Evolutionary conservation across 1,140 invertebrate genomes (phyloP).

Genomic region (Apis dorsata): DNA sequence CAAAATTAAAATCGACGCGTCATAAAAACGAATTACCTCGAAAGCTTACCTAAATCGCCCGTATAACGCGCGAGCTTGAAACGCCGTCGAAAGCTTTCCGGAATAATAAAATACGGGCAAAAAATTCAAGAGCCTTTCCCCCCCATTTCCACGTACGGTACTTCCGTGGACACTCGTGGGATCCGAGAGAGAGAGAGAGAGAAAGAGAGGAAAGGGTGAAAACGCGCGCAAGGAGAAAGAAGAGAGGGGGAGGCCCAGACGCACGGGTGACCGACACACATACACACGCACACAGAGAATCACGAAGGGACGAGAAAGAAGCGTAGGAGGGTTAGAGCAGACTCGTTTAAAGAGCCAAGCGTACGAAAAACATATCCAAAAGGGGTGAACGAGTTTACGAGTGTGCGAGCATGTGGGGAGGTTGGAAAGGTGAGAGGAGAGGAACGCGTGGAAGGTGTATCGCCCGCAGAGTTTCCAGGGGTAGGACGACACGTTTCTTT

Average conservation of each 20-base stretch:
- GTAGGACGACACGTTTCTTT: constrained; percentile 15
- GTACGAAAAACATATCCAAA: constrained; percentile 33
- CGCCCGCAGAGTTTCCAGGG: constrained; percentile 28
- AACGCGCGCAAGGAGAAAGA: not conserved
- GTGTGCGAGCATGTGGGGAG: not conserved
- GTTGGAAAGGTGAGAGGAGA: constrained; percentile 7
- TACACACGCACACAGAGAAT: not conserved
- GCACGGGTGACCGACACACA: constrained; percentile 25
- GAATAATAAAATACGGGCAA: not conserved
- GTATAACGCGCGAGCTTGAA: too few species aligned
- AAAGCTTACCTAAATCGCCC: too few species aligned
- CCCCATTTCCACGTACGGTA: not conserved
- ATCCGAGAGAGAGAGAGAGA: not conserved
- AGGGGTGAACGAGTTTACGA: constrained; percentile 13
- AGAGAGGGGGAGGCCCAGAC: not conserved
- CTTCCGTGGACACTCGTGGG: not conserved
- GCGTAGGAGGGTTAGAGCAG: not conserved
- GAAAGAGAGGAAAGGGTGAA: not conserved
- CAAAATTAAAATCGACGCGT: too few species aligned
- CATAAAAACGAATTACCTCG: too few species aligned
- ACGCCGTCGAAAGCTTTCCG: not conserved
- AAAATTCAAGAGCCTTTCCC: not conserved
- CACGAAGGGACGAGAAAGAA: not conserved
- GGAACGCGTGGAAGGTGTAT: constrained; percentile 16
- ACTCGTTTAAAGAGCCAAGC: constrained; percentile 42